These are phyloP conservation scores for Dromaius novaehollandiae DNA, from an alignment of 2,113 vertebrate genomes.

Conservation along the genomic window DNA sequence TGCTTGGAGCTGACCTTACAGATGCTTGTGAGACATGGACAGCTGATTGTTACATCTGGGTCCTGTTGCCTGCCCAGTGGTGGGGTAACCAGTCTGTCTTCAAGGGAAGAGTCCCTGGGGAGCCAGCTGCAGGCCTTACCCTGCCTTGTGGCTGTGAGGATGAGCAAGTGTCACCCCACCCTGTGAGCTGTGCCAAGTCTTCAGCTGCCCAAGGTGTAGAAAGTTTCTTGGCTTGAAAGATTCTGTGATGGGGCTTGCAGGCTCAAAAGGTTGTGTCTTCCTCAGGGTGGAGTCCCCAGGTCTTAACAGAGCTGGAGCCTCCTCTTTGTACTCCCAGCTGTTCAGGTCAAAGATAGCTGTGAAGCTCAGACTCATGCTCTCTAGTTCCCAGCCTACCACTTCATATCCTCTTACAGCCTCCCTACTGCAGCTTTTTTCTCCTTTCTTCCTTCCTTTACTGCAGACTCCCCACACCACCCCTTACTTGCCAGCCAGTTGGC, in stretches of 20 bases:
- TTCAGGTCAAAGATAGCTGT: background rate
- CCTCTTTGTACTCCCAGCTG: background rate
- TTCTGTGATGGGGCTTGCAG: background rate
- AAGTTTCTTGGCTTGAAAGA: background rate
- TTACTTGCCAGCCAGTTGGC: background rate
- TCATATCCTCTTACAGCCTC: background rate
- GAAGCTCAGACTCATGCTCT: background rate
- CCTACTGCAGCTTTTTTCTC: background rate
- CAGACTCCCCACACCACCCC: background rate
- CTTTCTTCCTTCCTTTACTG: background rate
- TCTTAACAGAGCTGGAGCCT: background rate
- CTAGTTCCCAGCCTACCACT: background rate
- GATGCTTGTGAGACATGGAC: background rate
- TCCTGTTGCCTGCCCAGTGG: no score
- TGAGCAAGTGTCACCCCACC: background rate
- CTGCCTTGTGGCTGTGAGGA: background rate
- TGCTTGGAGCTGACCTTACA: background rate
- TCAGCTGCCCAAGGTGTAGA: accelerated
- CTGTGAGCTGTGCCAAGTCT: background rate
- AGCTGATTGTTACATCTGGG: background rate
- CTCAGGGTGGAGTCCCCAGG: background rate
- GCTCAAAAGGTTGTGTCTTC: background rate
- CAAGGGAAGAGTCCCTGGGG: background rate
- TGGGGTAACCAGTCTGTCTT: background rate
- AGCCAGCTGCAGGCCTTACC: background rate